phyloP scores from a whole-genome alignment of 2,797 vertebrate genomes.

The Limosa lapponica region DNA sequence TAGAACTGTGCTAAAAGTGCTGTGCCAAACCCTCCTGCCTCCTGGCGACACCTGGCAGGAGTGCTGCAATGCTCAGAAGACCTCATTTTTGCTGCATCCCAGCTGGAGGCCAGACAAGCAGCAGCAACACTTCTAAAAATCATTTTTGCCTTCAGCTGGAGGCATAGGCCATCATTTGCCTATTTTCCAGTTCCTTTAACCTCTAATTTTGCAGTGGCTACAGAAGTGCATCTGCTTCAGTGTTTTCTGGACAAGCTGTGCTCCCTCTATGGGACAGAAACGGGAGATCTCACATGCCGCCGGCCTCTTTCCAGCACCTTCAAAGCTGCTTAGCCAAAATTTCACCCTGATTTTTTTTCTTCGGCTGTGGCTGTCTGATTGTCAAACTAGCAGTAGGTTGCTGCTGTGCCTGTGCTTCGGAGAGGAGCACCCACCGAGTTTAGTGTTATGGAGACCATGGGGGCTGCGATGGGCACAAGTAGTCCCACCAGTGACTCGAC shows the following conservation, averaged over 20 bases:
- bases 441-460: background rate
- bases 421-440: fast-evolving
- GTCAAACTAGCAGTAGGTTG: background rate
- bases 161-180: background rate
- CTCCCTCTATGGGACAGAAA: background rate
- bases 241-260: background rate
- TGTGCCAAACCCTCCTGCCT: background rate
- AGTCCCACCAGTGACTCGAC: background rate
- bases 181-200: background rate
- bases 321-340: background rate
- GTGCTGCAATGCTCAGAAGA: background rate
- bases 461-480: fast-evolving
- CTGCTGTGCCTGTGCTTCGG: background rate
- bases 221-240: background rate
- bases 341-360: background rate
- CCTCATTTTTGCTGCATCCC: background rate
- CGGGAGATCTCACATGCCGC: fast-evolving
- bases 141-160: background rate
- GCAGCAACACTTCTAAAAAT: background rate
- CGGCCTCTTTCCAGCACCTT: background rate
- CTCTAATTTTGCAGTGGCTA: background rate
- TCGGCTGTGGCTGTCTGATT: background rate
- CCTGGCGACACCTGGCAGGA: background rate
- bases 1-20: background rate
- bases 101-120: background rate